Percentiles rank a stretch among this genome's conserved stretches.
Conservation (phyloP, 1,140 invertebrate genomes). For the Drosophila truncata region DNA sequence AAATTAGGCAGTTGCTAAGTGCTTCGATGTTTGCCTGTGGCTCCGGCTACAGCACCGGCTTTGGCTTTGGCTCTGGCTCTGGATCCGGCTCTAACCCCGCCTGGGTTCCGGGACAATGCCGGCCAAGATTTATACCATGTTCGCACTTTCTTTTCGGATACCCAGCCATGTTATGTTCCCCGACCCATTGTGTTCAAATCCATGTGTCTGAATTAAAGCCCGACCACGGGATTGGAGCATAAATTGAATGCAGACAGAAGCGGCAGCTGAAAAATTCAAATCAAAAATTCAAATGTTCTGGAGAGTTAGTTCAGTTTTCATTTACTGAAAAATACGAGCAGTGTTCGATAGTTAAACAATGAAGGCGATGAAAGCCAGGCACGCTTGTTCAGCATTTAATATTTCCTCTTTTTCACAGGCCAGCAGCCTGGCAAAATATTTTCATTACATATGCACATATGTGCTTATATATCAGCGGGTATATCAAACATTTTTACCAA, state of each 20-base stretch:
- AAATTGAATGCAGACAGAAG: constrained; percentile 20
- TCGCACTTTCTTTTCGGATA: constrained; percentile 67
- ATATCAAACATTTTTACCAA: constrained; percentile 45
- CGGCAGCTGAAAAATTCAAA: constrained; percentile 11
- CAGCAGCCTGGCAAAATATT: constrained; percentile 29
- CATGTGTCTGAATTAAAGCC: constrained; percentile 39
- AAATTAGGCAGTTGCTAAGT: constrained; percentile 80
- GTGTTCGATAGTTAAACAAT: constrained; percentile 16
- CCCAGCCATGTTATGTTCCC: constrained; percentile 21
- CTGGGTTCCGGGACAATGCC: constrained; percentile 28
- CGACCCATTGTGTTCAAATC: constrained; percentile 22
- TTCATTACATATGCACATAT: constrained; percentile 10
- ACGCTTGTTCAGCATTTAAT: constrained; percentile 18
- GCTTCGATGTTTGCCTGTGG: constrained; percentile 63
- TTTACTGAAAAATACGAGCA: constrained; percentile 2
- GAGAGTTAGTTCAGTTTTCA: neutral
- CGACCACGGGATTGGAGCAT: constrained; percentile 1
- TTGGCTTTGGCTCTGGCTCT: constrained; percentile 15
- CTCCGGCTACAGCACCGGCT: constrained; percentile 14
- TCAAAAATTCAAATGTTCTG: constrained; percentile 9
- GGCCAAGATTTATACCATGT: constrained; percentile 65
- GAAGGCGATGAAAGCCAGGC: neutral
- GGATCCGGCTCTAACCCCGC: constrained; percentile 27
- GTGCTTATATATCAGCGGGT: neutral
- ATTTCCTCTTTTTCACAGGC: constrained; percentile 12